phyloP scores from a whole-genome alignment of 2,888 invertebrate species.

The Stramonita haemastoma region DNA sequence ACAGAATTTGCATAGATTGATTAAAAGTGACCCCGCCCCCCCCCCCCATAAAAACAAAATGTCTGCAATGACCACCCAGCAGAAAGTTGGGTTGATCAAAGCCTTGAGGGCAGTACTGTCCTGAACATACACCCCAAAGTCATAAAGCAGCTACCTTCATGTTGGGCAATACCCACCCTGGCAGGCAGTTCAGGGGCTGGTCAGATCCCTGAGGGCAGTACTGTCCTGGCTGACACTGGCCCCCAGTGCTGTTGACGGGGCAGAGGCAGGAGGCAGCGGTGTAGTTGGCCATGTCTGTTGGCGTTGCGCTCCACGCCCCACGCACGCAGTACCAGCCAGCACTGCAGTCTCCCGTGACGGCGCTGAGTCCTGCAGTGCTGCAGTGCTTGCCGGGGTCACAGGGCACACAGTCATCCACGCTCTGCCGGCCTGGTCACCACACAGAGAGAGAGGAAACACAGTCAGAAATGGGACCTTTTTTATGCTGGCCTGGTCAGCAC shows the following conservation, averaged over 20 bases:
- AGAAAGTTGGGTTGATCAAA: constrained; percentile 68
- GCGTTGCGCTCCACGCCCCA: constrained; percentile 69
- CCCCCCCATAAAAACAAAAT: too few relatives aligned
- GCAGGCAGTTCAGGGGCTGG: constrained; percentile 65
- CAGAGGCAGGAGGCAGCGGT: constrained; percentile 68
- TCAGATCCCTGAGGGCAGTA: constrained; percentile 73
- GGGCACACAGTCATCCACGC: constrained; percentile 65
- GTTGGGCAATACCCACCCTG: constrained; percentile 58
- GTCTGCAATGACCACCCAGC: too few relatives aligned
- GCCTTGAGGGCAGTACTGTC: constrained; percentile 72
- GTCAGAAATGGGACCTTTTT: too few relatives aligned
- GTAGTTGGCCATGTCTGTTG: constrained; percentile 69
- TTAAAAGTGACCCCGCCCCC: too few relatives aligned
- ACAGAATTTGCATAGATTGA: too few relatives aligned
- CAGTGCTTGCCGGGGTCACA: constrained; percentile 74
- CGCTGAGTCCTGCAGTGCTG: constrained; percentile 61
- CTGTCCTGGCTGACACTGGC: constrained; percentile 70
- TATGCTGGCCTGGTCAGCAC: too few relatives aligned
- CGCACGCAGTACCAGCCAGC: constrained; percentile 74
- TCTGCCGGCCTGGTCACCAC: constrained; percentile 48
- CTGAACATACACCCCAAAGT: too few relatives aligned
- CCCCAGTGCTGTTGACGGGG: constrained; percentile 70
- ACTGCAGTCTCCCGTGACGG: constrained; percentile 63
- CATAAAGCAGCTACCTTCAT: too few relatives aligned
- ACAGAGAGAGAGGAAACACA: background rate